A percentile compares a stretch with the other conserved stretches of the same genome.
These are phyloP conservation scores for Philotrypesis tridentata DNA, from an alignment of 1,140 invertebrate genomes.

Conservation along the genomic window DNA sequence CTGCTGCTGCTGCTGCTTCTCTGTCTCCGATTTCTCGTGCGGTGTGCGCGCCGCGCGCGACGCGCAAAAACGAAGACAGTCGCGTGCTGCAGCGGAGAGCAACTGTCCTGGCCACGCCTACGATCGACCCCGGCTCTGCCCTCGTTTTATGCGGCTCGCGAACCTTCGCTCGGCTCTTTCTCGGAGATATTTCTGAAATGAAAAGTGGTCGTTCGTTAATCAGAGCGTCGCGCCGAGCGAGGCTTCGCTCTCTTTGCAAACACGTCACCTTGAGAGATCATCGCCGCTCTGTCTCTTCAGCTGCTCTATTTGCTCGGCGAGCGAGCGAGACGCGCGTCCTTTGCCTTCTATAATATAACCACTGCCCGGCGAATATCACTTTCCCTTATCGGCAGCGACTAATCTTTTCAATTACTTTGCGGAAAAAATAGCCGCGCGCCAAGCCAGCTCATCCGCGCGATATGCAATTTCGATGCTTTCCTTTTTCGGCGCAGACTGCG, in stretches of 20 bases:
- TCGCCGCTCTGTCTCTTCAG: constrained; percentile 23
- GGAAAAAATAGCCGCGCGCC: not conserved
- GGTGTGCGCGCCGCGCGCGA: constrained; percentile 29
- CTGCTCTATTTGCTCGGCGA: not conserved
- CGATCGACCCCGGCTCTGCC: constrained; percentile 54
- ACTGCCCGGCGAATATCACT: not conserved
- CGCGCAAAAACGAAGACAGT: constrained; percentile 53
- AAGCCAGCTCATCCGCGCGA: no score
- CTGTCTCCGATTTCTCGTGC: constrained; percentile 40
- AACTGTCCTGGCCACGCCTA: constrained; percentile 61
- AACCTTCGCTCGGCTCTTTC: constrained; percentile 53
- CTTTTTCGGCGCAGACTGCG: not conserved
- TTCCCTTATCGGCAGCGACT: not conserved
- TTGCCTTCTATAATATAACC: not conserved
- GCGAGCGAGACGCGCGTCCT: not conserved
- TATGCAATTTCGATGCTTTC: constrained; percentile 1
- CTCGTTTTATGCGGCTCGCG: constrained; percentile 51
- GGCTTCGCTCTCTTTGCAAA: constrained; percentile 28
- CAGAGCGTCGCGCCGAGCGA: constrained; percentile 52
- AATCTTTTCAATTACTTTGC: not conserved
- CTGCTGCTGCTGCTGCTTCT: constrained; percentile 20
- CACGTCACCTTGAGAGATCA: constrained; percentile 42
- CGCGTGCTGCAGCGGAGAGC: constrained; percentile 28
- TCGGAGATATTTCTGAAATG: constrained; percentile 64
- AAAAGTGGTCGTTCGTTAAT: constrained; percentile 71